Percentiles rank a stretch among this genome's conserved stretches.
Conservation (phyloP, 1,140 invertebrate genomes). For the Bemisia tabaci region DNA sequence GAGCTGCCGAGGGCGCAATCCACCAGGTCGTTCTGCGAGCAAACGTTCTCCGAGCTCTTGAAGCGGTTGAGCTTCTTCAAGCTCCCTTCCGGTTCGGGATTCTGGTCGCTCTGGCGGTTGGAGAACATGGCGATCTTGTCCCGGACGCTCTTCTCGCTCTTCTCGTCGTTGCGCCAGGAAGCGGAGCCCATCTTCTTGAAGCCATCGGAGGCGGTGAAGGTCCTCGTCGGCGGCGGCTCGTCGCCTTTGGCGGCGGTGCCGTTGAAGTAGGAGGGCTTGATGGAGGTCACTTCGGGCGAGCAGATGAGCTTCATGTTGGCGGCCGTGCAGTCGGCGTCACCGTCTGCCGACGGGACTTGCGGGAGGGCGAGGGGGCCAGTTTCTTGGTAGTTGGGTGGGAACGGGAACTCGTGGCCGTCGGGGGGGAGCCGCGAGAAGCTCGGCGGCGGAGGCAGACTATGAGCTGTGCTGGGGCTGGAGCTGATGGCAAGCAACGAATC, state of each 20-base stretch:
- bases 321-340: slow-evolving; percentile 8
- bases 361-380: slow-evolving; percentile 6
- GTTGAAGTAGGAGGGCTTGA: background rate
- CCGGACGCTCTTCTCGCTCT: slow-evolving; percentile 61
- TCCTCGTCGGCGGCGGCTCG: slow-evolving; percentile 7
- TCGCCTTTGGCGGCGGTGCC: background rate
- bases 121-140: slow-evolving; percentile 85
- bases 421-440: slow-evolving; percentile 56
- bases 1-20: background rate
- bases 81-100: slow-evolving; percentile 1
- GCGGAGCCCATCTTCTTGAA: background rate
- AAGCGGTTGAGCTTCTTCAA: slow-evolving; percentile 28
- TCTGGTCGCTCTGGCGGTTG: background rate
- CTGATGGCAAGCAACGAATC: background rate
- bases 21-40: slow-evolving; percentile 17
- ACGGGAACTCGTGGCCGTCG: slow-evolving; percentile 74
- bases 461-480: background rate
- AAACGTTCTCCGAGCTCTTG: slow-evolving; percentile 40
- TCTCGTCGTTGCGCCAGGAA: slow-evolving; percentile 48
- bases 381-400: slow-evolving; percentile 30
- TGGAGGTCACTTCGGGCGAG: slow-evolving; percentile 20
- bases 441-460: slow-evolving; percentile 22
- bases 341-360: slow-evolving; percentile 9
- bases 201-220: slow-evolving; percentile 3
- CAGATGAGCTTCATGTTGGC: slow-evolving; percentile 20